Base-by-base conservation (phyloP, 2,113 vertebrate species). In the Lampris incognitus region DNA sequence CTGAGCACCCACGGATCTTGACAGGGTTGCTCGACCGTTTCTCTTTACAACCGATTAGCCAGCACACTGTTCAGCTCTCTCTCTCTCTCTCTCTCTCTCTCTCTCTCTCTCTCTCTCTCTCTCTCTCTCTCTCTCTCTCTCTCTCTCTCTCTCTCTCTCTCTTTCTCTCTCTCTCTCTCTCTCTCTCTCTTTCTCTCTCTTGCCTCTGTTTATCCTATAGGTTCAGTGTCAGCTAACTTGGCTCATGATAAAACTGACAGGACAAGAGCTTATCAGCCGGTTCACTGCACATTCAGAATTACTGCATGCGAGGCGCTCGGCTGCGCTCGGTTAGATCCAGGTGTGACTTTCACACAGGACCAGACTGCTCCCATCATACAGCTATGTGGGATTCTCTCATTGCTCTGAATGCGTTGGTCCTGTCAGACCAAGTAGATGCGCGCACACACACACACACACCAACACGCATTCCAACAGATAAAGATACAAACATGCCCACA, bases 1-100 rank as follows among this genome's bases (percentile, higher is more conserved):
- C 42, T 1, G 55, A 83, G 68, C 69, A 68, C 76, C 76, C 76
- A 60, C 76, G 84, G 37, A 75, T 69, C 67, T 76, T 40, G 57
- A 13, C 77, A 54, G 66, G 8, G 9, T 68, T n/a, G 58, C 42
- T 80, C 41, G 6, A 46, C 52, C 73, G n/a, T 65, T 61, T 58
- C 24, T 65, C 52, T 41, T 38, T 49, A n/a, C 46, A 57, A 68
- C 9, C 58, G 54, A 60, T 55, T 1, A 37, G 6, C 42, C n/a
- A 40, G 36, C 49, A 63, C 37, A 55, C 44, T 49, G 74, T 38
- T 5, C 36, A 59, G n/a, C 54, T 73, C 37, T 57, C 41, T 63
- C 58, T 57, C 2, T 69, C 4, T 37, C 10, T 37, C 4, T 37
- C 6, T 6, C 50, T 54, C 49, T 65, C 9, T 6, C 62, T 38